Percentiles rank a stretch among this genome's conserved stretches.
phyloP scores from a whole-genome alignment of 2,888 invertebrate genomes.

The Caenorhabditis japonica region DNA sequence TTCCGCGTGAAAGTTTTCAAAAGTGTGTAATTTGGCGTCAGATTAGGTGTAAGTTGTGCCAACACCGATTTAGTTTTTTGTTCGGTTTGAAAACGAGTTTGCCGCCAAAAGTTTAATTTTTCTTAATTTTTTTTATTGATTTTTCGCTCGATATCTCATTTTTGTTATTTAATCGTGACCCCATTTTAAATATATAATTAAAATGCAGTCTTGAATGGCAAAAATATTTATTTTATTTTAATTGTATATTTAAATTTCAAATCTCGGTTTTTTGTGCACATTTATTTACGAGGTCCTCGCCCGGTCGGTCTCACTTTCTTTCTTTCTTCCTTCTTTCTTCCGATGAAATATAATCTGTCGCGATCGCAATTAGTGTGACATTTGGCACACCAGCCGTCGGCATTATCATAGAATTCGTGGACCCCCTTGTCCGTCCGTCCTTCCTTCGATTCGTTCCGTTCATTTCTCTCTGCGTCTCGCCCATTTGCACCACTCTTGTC shows the following conservation, averaged over 20 bases:
- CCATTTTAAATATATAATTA: too few relatives aligned
- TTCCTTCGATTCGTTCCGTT: constrained; percentile 27
- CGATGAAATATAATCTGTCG: constrained; percentile 36
- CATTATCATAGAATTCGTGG: constrained; percentile 42
- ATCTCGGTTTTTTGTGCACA: not conserved
- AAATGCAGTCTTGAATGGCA: not conserved
- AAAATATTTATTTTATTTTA: too few relatives aligned
- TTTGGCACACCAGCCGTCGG: constrained; percentile 49
- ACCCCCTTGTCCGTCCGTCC: constrained; percentile 13
- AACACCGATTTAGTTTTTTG: not conserved
- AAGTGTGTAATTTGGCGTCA: constrained; percentile 11
- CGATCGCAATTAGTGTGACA: constrained; percentile 47
- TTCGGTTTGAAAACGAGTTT: constrained; percentile 2
- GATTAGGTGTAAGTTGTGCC: constrained; percentile 2
- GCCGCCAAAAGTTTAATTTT: not conserved
- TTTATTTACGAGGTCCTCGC: too few relatives aligned
- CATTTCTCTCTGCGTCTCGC: constrained; percentile 22
- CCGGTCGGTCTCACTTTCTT: too few relatives aligned
- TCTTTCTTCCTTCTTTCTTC: too few relatives aligned
- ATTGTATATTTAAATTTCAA: not conserved
- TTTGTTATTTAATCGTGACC: too few relatives aligned
- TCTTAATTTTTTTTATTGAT: too few relatives aligned
- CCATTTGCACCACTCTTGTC: not conserved
- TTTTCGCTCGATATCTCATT: too few relatives aligned
- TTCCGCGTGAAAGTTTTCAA: too few relatives aligned